Conservation (phyloP, 2,113 vertebrate species). For the Calonectris borealis region DNA sequence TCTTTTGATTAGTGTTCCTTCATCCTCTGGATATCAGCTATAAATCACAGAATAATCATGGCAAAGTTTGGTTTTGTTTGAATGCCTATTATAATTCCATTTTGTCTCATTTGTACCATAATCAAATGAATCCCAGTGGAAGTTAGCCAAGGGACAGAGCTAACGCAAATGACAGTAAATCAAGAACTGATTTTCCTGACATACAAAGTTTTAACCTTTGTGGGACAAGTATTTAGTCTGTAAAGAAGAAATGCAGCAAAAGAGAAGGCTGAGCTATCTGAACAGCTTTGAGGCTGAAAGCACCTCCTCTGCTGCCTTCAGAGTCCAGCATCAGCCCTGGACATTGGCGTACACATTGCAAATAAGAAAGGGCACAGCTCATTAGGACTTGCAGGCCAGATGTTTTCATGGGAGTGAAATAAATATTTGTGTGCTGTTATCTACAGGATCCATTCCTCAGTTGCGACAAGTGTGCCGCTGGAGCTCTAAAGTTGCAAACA, state of each 20-base stretch:
- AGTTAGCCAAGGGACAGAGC: background rate
- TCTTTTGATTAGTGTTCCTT: background rate
- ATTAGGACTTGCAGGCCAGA: background rate
- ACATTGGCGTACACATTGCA: background rate
- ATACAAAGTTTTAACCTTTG: background rate
- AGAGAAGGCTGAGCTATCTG: background rate
- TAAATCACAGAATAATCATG: background rate
- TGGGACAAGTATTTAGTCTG: background rate
- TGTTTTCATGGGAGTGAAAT: background rate
- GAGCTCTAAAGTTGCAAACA: background rate
- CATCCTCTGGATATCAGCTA: background rate
- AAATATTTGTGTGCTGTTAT: background rate
- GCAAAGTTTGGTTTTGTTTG: background rate
- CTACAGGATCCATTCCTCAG: background rate
- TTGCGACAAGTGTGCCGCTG: background rate
- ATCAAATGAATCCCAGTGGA: conserved; percentile 5
- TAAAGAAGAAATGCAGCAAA: background rate
- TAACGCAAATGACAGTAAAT: background rate
- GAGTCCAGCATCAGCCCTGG: background rate
- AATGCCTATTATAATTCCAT: background rate
- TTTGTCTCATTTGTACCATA: background rate
- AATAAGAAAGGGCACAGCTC: background rate
- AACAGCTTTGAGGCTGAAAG: background rate
- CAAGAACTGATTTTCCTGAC: background rate
- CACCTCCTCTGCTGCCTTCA: background rate